A percentile compares a stretch with the other conserved stretches of the same genome.
Evolutionary conservation across 2,113 vertebrate genomes (phyloP).

Genomic region (Raja brachyura): DNA sequence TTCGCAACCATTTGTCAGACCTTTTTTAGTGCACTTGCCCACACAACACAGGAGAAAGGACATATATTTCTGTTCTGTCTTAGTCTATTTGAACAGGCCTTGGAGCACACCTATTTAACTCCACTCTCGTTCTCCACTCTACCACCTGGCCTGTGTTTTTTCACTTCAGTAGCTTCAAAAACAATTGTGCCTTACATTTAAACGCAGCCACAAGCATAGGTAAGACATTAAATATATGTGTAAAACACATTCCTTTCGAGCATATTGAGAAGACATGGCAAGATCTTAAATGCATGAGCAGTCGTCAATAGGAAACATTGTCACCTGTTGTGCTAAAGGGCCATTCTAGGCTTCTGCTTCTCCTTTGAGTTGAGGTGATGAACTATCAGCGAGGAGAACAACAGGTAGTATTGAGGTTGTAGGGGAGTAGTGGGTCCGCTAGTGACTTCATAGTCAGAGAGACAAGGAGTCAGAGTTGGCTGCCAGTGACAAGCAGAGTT

Average conservation of each 20-base stretch:
- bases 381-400: background rate
- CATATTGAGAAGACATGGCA: background rate
- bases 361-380: too few species aligned
- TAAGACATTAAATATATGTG: background rate
- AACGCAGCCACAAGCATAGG: background rate
- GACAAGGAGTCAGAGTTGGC: too few species aligned
- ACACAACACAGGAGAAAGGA: background rate
- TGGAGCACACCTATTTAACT: background rate
- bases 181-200: background rate
- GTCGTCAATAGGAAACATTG: background rate
- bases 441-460: background rate
- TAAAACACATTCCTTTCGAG: background rate
- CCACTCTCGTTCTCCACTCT: background rate
- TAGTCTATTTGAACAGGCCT: background rate
- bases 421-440: background rate
- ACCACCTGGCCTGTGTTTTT: background rate
- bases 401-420: background rate
- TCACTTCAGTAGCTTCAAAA: background rate
- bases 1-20: background rate
- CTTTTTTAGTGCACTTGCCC: background rate
- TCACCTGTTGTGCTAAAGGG: too few species aligned
- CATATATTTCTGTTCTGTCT: background rate
- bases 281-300: background rate
- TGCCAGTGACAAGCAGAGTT: too few species aligned
- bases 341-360: too few species aligned